phyloP scores from a whole-genome alignment of 2,797 vertebrate genomes.

The Oreochromis mossambicus region DNA sequence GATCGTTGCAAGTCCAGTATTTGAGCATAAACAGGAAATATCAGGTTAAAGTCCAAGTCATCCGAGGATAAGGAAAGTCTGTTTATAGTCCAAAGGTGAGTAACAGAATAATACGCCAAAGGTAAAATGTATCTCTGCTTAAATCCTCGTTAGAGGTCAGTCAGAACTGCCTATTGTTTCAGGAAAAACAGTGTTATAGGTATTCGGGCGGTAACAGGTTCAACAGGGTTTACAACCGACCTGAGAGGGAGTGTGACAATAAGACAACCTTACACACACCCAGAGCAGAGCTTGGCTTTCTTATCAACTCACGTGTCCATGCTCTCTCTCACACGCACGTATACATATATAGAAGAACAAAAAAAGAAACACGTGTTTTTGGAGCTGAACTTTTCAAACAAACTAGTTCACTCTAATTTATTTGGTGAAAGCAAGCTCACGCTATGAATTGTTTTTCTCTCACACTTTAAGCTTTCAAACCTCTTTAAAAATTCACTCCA shows the following conservation, averaged over 20 bases:
- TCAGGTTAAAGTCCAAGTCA: constrained; percentile 39
- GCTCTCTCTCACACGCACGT: background rate
- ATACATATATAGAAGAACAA: background rate
- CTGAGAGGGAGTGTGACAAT: constrained; percentile 3
- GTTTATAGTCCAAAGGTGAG: constrained; percentile 45
- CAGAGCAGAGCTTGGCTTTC: constrained; percentile 20
- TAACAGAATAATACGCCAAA: background rate
- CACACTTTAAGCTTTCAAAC: background rate
- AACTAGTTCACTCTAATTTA: background rate
- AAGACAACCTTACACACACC: constrained; percentile 40
- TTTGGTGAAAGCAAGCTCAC: background rate
- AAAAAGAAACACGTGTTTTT: background rate
- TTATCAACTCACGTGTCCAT: background rate
- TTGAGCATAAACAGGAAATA: background rate
- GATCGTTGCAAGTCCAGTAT: background rate
- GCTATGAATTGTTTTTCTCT: background rate
- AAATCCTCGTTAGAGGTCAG: background rate
- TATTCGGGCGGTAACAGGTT: constrained; percentile 41
- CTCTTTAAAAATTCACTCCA: background rate
- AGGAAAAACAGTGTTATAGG: background rate
- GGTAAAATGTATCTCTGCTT: background rate
- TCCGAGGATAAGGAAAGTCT: background rate
- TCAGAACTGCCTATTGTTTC: background rate
- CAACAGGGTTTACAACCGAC: constrained; percentile 31
- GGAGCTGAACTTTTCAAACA: background rate